Conservation (phyloP, 37 sponge, comb jelly and placozoan species). For the Agelas oroides region DNA sequence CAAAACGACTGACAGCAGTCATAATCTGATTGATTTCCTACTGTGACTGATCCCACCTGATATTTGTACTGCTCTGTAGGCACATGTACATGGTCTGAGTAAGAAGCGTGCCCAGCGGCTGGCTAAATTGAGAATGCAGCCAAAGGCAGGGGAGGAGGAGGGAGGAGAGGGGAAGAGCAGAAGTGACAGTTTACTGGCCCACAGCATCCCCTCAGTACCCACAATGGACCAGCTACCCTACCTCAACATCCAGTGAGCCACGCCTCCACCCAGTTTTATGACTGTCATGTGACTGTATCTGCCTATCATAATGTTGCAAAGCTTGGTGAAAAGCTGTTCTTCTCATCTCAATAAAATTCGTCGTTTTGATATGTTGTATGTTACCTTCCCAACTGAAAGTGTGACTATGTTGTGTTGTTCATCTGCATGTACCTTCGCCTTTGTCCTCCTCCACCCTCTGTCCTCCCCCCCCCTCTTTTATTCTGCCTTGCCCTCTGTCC, state of each 20-base stretch:
- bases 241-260: constrained; percentile 12
- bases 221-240: constrained; percentile 35
- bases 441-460: too few relatives aligned
- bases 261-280: neutral
- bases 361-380: too few relatives aligned
- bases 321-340: too few relatives aligned
- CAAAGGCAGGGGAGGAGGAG: constrained; percentile 10
- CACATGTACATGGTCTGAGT: constrained; percentile 72
- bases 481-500: too few relatives aligned
- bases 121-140: neutral
- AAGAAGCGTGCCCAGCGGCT: constrained; percentile 26
- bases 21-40: neutral
- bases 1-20: too few relatives aligned
- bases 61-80: constrained; percentile 8
- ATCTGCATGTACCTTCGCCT: too few relatives aligned
- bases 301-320: too few relatives aligned
- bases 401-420: too few relatives aligned
- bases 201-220: constrained; percentile 48
- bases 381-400: too few relatives aligned
- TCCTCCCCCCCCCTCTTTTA: too few relatives aligned
- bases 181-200: neutral
- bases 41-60: neutral
- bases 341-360: too few relatives aligned
- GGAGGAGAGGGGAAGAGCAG: neutral
- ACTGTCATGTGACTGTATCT: neutral